Base-by-base conservation (phyloP, 2,888 invertebrate species). In the Megaustenia siamemsis region DNA sequence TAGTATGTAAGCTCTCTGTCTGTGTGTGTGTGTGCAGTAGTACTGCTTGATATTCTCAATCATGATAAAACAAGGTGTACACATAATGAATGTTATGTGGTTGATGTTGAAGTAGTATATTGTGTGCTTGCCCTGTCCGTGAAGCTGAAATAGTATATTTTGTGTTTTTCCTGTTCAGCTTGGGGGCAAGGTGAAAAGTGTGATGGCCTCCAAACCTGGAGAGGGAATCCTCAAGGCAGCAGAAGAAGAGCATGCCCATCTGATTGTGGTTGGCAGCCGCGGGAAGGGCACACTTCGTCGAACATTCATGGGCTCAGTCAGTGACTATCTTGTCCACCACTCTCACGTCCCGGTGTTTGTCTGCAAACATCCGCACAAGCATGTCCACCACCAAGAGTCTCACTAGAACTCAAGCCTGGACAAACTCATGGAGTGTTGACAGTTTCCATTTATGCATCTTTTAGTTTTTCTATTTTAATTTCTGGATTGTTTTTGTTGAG, bases 321-420 rank as follows among this genome's bases (percentile, higher is more conserved):
- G 87, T 35, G 85, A 85, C 38, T 87, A 87, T 56, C n/a, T 87
- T 15, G 85, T 87, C 38, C 87, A 87, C 60, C 87, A 87, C 49
- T 87, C 87, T 24, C 85, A 83, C 66, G 81, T 87, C 12, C 87
- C 87, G 15, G 87, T 87, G 49, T 78, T 87, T 38, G 85, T 87
- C 49, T 87, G 87, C 79, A 78, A 79, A n/a, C 78, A 79, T 35
- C 78, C 84, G 38, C n/a, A 43, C 49, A 77, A 83, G 21, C 77
- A 77, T 38, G 73, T 60, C 60, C 45, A 53, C 60, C 21, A 10
- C 66, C 40, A 73, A 15, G 71, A 53, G 28, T 10, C 10, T 24
- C 56, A 71, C 40, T 35, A 79, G 45, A n/a, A n/a, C n/a, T n/a
- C n/a, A n/a, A n/a, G n/a, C n/a, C n/a, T n/a, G n/a, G n/a, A n/a